These are phyloP conservation scores for Catalaphyllia jardinei DNA, from an alignment of 64 coral and sea anemone genomes.

Conservation along the genomic window DNA sequence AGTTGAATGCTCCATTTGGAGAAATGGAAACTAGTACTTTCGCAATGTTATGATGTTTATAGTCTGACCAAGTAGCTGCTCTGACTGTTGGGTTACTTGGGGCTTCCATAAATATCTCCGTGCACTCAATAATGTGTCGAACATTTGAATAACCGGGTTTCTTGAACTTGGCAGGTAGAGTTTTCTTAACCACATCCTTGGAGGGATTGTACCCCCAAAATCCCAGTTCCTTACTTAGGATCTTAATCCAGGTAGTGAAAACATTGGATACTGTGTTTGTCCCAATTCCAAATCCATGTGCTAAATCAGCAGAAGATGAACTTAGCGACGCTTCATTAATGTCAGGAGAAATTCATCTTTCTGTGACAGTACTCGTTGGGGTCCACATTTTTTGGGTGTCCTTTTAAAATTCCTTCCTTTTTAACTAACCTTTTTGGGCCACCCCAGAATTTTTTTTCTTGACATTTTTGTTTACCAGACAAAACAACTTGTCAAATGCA, in stretches of 20 bases:
- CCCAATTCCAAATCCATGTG: no score
- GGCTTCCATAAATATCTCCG: slow-evolving; percentile 56
- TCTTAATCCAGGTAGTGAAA: no score
- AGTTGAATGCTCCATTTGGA: slow-evolving; percentile 67
- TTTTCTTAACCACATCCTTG: slow-evolving; percentile 56
- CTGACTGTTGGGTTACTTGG: slow-evolving; percentile 30
- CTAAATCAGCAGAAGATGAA: neutral
- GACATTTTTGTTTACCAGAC: no score
- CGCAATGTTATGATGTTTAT: slow-evolving; percentile 58
- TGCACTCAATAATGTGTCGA: slow-evolving; percentile 59
- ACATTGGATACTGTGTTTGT: slow-evolving; percentile 40
- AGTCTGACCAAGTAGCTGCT: slow-evolving; percentile 55
- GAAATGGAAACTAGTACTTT: slow-evolving; percentile 58
- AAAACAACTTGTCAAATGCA: no score
- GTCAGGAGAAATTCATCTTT: neutral
- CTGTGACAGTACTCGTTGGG: neutral
- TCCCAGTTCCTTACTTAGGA: slow-evolving; percentile 37
- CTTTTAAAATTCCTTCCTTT: slow-evolving; percentile 29
- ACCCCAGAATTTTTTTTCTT: no score
- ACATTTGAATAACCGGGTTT: slow-evolving; percentile 54
- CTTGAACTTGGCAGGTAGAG: slow-evolving; percentile 56
- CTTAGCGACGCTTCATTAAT: slow-evolving; percentile 13
- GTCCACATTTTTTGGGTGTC: neutral
- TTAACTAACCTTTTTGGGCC: no score
- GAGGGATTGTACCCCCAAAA: slow-evolving; percentile 55